Evolutionary conservation across 2,888 invertebrate species (phyloP).

Genomic region (Lymantria monacha): DNA sequence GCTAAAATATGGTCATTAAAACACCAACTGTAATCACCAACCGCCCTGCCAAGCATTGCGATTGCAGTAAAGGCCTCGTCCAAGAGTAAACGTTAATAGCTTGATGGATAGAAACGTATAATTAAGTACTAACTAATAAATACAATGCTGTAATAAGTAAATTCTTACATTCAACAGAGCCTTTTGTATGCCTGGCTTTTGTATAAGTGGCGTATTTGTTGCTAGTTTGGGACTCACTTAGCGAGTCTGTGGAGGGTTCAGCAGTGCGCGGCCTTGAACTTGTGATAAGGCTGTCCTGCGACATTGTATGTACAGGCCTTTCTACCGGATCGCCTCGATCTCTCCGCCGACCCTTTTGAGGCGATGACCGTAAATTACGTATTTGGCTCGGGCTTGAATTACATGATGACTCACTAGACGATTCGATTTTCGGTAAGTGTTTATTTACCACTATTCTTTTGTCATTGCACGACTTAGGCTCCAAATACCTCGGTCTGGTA

Average conservation of each 20-base stretch:
- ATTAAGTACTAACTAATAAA: too few species aligned
- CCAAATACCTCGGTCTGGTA: constrained; percentile 84
- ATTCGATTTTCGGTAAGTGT: constrained; percentile 71
- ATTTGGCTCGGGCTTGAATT: constrained; percentile 85
- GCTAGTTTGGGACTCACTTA: constrained; percentile 62
- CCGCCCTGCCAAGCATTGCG: too few species aligned
- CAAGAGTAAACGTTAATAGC: too few species aligned
- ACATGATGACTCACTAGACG: constrained; percentile 86
- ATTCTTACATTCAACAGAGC: constrained; percentile 56
- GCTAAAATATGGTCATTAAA: too few species aligned
- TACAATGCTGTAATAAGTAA: neutral
- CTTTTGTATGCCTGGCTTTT: constrained; percentile 53
- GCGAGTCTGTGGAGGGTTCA: constrained; percentile 73
- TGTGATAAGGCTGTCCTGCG: constrained; percentile 77
- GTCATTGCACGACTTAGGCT: constrained; percentile 66
- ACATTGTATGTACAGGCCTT: constrained; percentile 59
- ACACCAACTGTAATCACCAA: too few species aligned
- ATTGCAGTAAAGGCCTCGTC: too few species aligned
- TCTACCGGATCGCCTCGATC: constrained; percentile 52
- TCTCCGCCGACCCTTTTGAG: constrained; percentile 49
- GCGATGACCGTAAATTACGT: constrained; percentile 52
- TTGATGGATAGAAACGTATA: too few species aligned
- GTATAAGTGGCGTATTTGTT: constrained; percentile 71
- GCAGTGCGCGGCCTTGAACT: constrained; percentile 68
- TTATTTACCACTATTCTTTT: constrained; percentile 54